Percentiles rank a stretch among this genome's conserved stretches.
Conservation (phyloP, 2,888 invertebrate species). For the Cantharis nigra region DNA sequence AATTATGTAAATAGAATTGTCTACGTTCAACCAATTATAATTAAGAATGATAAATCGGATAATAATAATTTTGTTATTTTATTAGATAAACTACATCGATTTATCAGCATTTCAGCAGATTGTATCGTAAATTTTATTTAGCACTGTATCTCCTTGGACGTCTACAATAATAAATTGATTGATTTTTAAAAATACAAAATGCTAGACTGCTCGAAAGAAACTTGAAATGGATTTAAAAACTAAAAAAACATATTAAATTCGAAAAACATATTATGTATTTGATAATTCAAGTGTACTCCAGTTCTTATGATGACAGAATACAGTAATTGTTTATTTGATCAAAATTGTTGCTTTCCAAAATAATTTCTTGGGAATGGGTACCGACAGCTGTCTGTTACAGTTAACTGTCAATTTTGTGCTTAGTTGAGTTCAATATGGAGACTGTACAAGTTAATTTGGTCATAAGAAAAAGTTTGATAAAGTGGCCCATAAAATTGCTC, state of each 20-base stretch:
- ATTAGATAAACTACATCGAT: neutral
- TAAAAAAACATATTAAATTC: neutral
- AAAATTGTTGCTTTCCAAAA: neutral
- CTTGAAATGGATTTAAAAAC: neutral
- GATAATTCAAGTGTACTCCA: neutral
- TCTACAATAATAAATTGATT: conserved; percentile 14
- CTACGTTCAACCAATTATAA: neutral
- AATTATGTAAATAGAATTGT: neutral
- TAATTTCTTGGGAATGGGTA: neutral
- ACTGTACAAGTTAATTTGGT: conserved; percentile 1
- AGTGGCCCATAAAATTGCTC: neutral
- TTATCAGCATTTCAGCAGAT: neutral
- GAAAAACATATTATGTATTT: too few species aligned
- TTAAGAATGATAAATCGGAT: neutral
- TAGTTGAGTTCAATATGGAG: neutral
- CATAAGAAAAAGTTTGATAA: conserved; percentile 1
- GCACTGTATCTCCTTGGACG: neutral
- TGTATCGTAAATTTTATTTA: conserved; percentile 12
- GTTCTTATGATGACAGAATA: neutral
- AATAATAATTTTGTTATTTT: neutral
- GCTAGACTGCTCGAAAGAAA: neutral
- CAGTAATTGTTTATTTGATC: neutral
- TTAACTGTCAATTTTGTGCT: conserved; percentile 1
- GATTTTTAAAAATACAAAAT: neutral
- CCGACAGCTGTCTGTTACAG: conserved; percentile 1